Evolutionary conservation across 2,888 invertebrate species (phyloP).

Genomic region (Hemaris fuciformis): DNA sequence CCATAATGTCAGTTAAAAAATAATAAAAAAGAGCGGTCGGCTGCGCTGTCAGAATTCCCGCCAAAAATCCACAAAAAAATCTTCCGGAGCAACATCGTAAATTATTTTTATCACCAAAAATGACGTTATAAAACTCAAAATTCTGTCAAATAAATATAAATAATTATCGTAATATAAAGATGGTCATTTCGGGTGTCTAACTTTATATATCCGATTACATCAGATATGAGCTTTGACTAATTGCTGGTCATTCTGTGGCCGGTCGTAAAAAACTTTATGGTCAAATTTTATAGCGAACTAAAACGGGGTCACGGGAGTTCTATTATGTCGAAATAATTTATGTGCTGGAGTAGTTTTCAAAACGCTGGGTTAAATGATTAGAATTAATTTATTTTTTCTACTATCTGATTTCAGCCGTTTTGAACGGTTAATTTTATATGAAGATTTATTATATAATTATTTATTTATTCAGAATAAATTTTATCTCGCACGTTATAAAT

Average conservation of each 20-base stretch:
- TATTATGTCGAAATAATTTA: constrained; percentile 31
- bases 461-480: not conserved
- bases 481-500: not conserved
- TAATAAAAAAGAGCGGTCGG: not conserved
- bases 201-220: constrained; percentile 21
- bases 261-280: constrained; percentile 35
- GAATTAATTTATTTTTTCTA: constrained; percentile 18
- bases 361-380: constrained; percentile 19
- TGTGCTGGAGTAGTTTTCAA: constrained; percentile 17
- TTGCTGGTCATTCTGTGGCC: constrained; percentile 27
- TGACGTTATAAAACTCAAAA: not conserved
- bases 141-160: constrained; percentile 15
- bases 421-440: not conserved
- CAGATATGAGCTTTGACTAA: constrained; percentile 37
- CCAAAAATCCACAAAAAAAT: not conserved
- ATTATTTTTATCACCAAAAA: not conserved
- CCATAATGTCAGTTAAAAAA: too few species aligned
- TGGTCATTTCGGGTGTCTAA: constrained; percentile 2
- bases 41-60: not conserved
- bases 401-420: constrained; percentile 10
- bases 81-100: not conserved
- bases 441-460: not conserved
- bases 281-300: constrained; percentile 32
- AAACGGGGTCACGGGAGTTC: constrained; percentile 18
- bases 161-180: constrained; percentile 10